Evolutionary conservation across 2,797 vertebrate genomes (phyloP), one percentile per base, ranked within the genome.

Genomic region (Falco rusticolus): DNA sequence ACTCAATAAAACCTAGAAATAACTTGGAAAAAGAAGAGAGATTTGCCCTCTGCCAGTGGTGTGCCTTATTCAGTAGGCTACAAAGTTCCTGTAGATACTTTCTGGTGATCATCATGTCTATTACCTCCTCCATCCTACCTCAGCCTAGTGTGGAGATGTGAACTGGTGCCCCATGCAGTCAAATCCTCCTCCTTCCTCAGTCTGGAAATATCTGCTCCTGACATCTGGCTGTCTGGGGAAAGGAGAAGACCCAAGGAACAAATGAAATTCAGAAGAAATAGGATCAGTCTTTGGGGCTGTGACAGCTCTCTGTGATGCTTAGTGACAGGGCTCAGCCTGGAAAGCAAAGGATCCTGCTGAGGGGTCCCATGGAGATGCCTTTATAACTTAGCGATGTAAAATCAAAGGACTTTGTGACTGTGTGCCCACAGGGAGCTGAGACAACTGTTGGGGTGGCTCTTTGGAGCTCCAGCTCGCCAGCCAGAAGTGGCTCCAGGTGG

Each of bases 1-100:
- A 76, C 65, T 61, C 1, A 3, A 28, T 16, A 79, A 85, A 75
- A 63, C 11, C 24, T 61, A 21, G 54, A 87, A 79, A 61, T 34
- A 59, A 51, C 28, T 77, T 0, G 0, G 1, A 41, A 68, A 80
- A 84, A 82, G 17, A 48, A 68, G 26, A 69, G n/a, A 47, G 1
- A 0, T 89, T 87, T 91, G 8, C 5, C 7, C 8, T 85, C 12
- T 91, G 19, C 37, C 20, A 31, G 17, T 16, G 37, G 2, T 26
- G 3, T 20, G 8, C 41, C 28, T 76, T 41, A 57, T 53, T 56
- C 22, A 79, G 28, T 41, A 68, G 29, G 28, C 7, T 50, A 50
- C 11, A 65, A 65, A 59, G 2, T 11, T 87, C 37, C 20, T n/a
- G 9, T 74, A 63, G 65, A 63, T 60, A 37, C 5, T 41, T 72